Conservation (phyloP, 2,113 vertebrate genomes). For the Gopherus flavomarginatus region DNA sequence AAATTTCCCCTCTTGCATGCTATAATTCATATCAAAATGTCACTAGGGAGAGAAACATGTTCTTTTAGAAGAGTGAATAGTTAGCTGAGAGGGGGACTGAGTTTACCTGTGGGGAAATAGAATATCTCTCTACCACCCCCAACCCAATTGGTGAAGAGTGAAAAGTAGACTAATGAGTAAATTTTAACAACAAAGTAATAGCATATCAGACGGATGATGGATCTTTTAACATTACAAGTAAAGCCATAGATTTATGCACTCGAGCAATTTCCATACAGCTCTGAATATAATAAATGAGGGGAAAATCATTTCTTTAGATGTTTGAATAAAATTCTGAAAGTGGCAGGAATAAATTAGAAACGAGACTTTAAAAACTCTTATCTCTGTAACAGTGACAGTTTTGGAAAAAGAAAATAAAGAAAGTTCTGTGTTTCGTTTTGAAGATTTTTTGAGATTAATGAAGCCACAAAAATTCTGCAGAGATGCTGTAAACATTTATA, state of each 20-base stretch:
- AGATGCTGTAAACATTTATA: background rate
- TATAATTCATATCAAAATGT: constrained; percentile 9
- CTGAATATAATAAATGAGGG: background rate
- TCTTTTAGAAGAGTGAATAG: constrained; percentile 6
- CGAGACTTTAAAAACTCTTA: background rate
- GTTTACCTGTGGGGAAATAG: constrained; percentile 23
- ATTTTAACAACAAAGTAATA: constrained; percentile 53
- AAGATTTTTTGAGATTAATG: background rate
- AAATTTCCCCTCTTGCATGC: constrained; percentile 31
- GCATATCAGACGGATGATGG: background rate
- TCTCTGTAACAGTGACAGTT: rapidly evolving
- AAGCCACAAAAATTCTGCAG: background rate
- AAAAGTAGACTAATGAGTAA: constrained; percentile 57
- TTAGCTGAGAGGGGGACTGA: constrained; percentile 34
- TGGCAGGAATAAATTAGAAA: background rate
- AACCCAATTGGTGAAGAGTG: constrained; percentile 26
- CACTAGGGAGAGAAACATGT: background rate
- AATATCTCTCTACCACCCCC: background rate
- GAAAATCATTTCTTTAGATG: background rate
- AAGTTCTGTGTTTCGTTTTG: background rate
- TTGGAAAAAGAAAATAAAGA: background rate
- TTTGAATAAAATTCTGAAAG: background rate
- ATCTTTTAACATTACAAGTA: background rate
- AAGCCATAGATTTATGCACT: background rate
- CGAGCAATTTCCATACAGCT: rapidly evolving